These are phyloP conservation scores for Drosophila macrospina DNA, from an alignment of 2,888 invertebrate genomes.

Conservation along the genomic window DNA sequence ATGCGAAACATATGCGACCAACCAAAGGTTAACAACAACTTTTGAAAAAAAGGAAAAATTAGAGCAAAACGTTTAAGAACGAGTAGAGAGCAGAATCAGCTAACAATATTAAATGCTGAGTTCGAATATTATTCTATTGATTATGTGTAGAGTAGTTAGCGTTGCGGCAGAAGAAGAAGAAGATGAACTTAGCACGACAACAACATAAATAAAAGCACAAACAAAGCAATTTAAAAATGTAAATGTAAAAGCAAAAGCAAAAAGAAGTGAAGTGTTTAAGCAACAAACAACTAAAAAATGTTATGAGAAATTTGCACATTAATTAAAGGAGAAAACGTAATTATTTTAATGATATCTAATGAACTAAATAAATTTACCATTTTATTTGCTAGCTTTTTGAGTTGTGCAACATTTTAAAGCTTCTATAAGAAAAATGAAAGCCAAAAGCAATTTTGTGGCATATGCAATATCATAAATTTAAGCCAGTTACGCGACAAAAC, in stretches of 20 bases:
- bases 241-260: slow-evolving; percentile 20
- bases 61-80: slow-evolving; percentile 22
- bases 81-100: slow-evolving; percentile 15
- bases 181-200: slow-evolving; percentile 28
- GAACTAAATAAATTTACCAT: slow-evolving; percentile 31
- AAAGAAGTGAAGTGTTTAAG: slow-evolving; percentile 46
- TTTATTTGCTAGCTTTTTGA: slow-evolving; percentile 64
- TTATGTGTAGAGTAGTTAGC: slow-evolving; percentile 44
- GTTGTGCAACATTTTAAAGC: slow-evolving; percentile 57
- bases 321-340: slow-evolving; percentile 6
- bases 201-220: slow-evolving; percentile 28
- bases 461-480: slow-evolving; percentile 75
- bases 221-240: slow-evolving; percentile 1
- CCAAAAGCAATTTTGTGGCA: slow-evolving; percentile 67
- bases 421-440: slow-evolving; percentile 39
- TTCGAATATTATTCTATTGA: slow-evolving; percentile 25
- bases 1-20: slow-evolving; percentile 79
- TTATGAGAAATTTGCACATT: slow-evolving; percentile 19
- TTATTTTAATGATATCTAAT: slow-evolving; percentile 27
- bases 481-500: slow-evolving; percentile 47
- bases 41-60: slow-evolving; percentile 44
- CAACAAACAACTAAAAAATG: slow-evolving; percentile 41
- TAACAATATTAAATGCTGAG: background rate
- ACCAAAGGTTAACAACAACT: slow-evolving; percentile 79
- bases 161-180: no score